Evolutionary conservation across 2,113 vertebrate genomes (phyloP), one percentile per base, ranked within the genome.

Genomic region (Thalassoma bifasciatum): DNA sequence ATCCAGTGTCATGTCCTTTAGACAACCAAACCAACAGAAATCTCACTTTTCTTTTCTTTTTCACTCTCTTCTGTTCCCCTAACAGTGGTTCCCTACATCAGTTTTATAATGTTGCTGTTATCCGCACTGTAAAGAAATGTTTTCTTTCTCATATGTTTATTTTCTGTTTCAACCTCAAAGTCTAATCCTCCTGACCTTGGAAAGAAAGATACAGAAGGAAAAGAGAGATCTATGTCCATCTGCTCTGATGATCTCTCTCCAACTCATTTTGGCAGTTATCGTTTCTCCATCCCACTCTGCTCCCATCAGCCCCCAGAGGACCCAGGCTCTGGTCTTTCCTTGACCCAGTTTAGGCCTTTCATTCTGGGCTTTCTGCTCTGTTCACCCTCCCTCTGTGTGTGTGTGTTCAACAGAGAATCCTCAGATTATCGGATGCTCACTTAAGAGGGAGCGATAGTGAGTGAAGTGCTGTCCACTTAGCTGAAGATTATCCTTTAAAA

Each of bases 401-500:
- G 49, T 47, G 65, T 51, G 66, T 81, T 79, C 74, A 59, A 72
- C 72, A 24, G 68, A 79, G 85, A 81, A 75, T 82, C 84, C 88
- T 84, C 82, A 93, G 91, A 91, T 93, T 91, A 92, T 81, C 66
- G 8, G 61, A 77, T 54, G 86, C 79, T 92, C 91, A 86, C 85
- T 92, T 90, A 91, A 86, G 91, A 90, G 85, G 78, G 77, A 86
- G 63, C 24, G 83, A 81, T 60, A 82, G 85, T 34, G 75, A 78
- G 86, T n/a, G 76, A 90, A 91, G 83, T 82, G 83, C 81, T 86
- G 82, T 81, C 84, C 89, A 88, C 81, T 91, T 90, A 89, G 69
- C 77, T 79, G 77, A 88, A 92, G 91, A 93, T 92, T 90, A 91
- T 90, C 91, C 88, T 77, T 89, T 91, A 90, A 89, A 92, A 91